A percentile compares a stretch with the other conserved stretches of the same genome.
phyloP scores from a whole-genome alignment of 2,113 vertebrate genomes.

The Lampris incognitus region DNA sequence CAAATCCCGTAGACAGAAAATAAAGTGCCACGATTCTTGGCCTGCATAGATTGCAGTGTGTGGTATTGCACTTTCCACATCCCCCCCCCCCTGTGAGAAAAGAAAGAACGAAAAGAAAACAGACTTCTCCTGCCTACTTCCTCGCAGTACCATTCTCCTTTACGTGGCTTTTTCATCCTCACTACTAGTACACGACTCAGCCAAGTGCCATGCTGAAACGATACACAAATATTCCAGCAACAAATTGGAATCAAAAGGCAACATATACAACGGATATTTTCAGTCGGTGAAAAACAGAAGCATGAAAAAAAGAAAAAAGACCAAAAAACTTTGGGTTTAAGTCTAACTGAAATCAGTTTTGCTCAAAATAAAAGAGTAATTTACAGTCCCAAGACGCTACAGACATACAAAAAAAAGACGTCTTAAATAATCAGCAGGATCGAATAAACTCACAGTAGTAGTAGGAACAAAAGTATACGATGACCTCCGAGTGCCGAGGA shows the following conservation, averaged over 20 bases:
- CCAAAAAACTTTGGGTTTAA: conserved; percentile 76
- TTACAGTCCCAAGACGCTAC: conserved; percentile 67
- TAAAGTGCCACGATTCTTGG: conserved; percentile 86
- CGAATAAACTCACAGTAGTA: conserved; percentile 63
- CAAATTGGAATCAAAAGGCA: conserved; percentile 78
- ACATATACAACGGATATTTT: conserved; percentile 73
- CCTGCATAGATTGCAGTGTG: conserved; percentile 87
- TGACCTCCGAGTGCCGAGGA: conserved; percentile 55
- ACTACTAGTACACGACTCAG: conserved; percentile 39
- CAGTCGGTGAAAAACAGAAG: conserved; percentile 75
- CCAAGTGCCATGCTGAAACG: conserved; percentile 66
- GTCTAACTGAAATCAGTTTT: conserved; percentile 75
- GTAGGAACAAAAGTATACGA: conserved; percentile 46
- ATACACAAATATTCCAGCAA: conserved; percentile 71
- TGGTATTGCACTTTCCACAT: conserved; percentile 83
- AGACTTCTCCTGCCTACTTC: conserved; percentile 37
- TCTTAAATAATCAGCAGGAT: conserved; percentile 68
- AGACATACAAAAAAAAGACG: conserved; percentile 53
- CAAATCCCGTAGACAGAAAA: conserved; percentile 83
- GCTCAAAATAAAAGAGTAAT: conserved; percentile 69
- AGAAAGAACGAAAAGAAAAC: conserved; percentile 45
- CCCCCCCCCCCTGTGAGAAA: conserved; percentile 64
- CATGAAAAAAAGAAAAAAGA: conserved; percentile 33
- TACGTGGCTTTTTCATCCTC: conserved; percentile 64
- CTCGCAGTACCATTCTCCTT: conserved; percentile 54